phyloP scores from a whole-genome alignment of 2,888 invertebrate species.

The Polymixis lichenea region DNA sequence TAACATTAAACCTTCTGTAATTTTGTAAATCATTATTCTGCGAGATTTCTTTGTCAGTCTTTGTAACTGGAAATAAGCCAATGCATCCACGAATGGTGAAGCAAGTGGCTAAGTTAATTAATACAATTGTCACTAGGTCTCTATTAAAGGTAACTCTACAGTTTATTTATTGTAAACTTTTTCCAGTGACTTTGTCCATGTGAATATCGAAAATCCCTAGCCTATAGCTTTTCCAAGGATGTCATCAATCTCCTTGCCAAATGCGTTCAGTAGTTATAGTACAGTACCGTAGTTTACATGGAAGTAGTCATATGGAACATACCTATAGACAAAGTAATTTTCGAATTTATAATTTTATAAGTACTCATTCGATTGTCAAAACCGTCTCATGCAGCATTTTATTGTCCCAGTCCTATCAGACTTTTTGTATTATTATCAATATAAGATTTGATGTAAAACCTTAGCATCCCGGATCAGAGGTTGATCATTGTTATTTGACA shows the following conservation, averaged over 20 bases:
- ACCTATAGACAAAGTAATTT: too few relatives aligned
- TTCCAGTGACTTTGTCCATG: too few relatives aligned
- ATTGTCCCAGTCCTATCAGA: slow-evolving; percentile 21
- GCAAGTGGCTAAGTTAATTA: too few relatives aligned
- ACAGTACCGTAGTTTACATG: too few relatives aligned
- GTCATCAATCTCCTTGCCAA: too few relatives aligned
- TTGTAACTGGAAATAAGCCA: background rate
- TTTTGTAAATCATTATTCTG: background rate
- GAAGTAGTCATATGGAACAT: too few relatives aligned
- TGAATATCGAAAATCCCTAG: too few relatives aligned
- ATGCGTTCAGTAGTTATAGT: too few relatives aligned
- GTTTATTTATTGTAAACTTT: too few relatives aligned
- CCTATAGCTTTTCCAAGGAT: too few relatives aligned
- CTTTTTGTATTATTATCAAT: slow-evolving; percentile 59
- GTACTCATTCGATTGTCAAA: background rate
- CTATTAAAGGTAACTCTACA: background rate
- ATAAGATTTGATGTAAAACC: slow-evolving; percentile 55
- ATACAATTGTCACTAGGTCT: background rate
- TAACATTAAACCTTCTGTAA: background rate
- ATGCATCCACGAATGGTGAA: too few relatives aligned
- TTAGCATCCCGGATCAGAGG: slow-evolving; percentile 71
- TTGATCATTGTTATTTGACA: slow-evolving; percentile 67
- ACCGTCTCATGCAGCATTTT: slow-evolving; percentile 51
- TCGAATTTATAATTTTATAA: too few relatives aligned
- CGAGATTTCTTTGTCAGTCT: background rate